Base-by-base conservation (phyloP, 2,888 invertebrate genomes). In the Microctonus aethiopoides region DNA sequence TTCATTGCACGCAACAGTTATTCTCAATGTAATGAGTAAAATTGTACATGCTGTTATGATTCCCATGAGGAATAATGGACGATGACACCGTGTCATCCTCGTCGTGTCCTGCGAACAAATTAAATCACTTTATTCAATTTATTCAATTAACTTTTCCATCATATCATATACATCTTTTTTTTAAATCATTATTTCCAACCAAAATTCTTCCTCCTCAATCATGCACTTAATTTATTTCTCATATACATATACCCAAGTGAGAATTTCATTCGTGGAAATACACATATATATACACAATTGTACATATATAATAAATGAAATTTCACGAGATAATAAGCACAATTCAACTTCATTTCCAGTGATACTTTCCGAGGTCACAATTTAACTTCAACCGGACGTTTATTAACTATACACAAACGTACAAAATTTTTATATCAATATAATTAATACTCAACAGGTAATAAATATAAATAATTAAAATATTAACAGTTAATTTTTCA, bases 1-100 rank as follows among this genome's bases (percentile, higher is more conserved):
- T 88, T 98, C 97, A 86, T 98, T 97, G 87, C 98, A 98, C 16
- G 82, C 86, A 52, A 78, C 76, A 22, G 81, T 76, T 70, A 76
- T 63, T 3, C 76, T 77, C 51, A 72, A 75, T 52, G 69, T 72
- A 34, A 74, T 76, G 39, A 75, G 67, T 20, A 79, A 71, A 13
- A 82, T 64, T 24, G 81, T 46, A 7, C 46, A 56, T 61, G 78
- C 73, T 62, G 74, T 77, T 67, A 76, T 74, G 26, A 75, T 74
- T 61, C 68, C 78, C 62, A 77, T 57, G 36, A 80, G 56, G 61
- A 78, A 71, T 57, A 74, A 63, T 36, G 73, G 73, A 70, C 77
- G 75, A 74, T 7, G 16, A n/a, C 77, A 73, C 74, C 76, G 74
- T 78, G 75, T 78, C 84, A 81, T 84, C n/a, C 16, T 57, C 16